Percentiles rank a stretch among this genome's conserved stretches.
These are phyloP conservation scores for Teleiodes luculella DNA, from an alignment of 2,888 invertebrate species.

Conservation along the genomic window DNA sequence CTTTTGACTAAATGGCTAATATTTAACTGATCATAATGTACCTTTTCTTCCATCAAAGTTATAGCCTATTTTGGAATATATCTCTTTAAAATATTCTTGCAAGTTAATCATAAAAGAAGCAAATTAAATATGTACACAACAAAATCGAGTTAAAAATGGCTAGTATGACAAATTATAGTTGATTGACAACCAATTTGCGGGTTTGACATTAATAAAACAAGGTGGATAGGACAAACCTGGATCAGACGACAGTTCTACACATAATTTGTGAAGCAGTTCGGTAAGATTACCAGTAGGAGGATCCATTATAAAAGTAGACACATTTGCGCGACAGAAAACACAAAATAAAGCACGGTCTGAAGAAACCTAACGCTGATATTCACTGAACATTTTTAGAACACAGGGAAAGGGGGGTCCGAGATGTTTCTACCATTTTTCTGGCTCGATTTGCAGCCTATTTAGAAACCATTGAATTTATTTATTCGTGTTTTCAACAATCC, in stretches of 20 bases:
- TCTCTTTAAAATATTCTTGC: conserved; percentile 45
- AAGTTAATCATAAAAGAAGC: conserved; percentile 43
- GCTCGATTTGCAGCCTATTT: neutral
- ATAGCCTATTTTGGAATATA: conserved; percentile 28
- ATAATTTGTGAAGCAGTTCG: conserved; percentile 62
- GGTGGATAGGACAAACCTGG: conserved; percentile 57
- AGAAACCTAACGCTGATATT: neutral
- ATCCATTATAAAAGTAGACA: conserved; percentile 3
- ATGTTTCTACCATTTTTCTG: neutral
- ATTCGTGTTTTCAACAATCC: conserved; percentile 4
- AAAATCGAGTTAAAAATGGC: neutral
- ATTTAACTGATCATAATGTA: too few species aligned
- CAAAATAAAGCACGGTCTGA: neutral
- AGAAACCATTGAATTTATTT: conserved; percentile 2
- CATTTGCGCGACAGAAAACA: neutral
- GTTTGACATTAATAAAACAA: conserved; percentile 10
- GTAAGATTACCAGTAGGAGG: conserved; percentile 46
- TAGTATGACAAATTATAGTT: neutral
- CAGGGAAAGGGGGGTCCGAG: neutral
- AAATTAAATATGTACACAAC: neutral
- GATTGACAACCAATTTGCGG: neutral
- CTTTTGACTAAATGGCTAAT: neutral
- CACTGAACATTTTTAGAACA: neutral
- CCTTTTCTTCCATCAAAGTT: neutral
- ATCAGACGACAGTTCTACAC: conserved; percentile 59